phyloP scores from a whole-genome alignment of 2,888 invertebrate genomes.

The Galerucella nymphaeae region DNA sequence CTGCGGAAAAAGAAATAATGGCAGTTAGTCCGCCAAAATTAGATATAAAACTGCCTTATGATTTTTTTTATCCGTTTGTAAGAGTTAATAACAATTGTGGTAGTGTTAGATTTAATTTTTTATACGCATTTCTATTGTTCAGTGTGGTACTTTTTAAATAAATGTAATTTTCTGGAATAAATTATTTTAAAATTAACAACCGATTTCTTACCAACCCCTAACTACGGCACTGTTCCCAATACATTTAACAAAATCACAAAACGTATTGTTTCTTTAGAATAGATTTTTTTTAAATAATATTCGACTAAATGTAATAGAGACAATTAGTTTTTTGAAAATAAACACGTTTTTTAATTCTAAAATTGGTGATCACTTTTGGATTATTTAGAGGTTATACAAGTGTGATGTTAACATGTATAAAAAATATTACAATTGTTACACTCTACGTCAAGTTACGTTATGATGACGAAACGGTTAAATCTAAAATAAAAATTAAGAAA shows the following conservation, averaged over 20 bases:
- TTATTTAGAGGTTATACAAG: neutral
- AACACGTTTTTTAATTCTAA: neutral
- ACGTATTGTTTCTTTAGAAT: too few relatives aligned
- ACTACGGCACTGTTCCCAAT: too few relatives aligned
- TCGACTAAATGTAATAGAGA: neutral
- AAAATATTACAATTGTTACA: neutral
- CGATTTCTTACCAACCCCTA: too few relatives aligned
- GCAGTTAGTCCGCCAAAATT: constrained; percentile 69
- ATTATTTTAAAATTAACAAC: neutral
- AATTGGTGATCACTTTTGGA: neutral
- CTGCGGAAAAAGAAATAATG: constrained; percentile 63
- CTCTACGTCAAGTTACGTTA: neutral
- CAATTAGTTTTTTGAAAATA: neutral
- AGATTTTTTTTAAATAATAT: neutral
- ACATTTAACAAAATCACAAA: too few relatives aligned
- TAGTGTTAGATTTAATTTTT: constrained; percentile 5
- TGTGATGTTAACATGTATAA: neutral
- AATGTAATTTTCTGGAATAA: constrained; percentile 8
- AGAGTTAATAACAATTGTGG: constrained; percentile 52
- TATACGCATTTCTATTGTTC: constrained; percentile 9
- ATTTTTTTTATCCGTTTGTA: constrained; percentile 74
- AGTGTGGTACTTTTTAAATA: constrained; percentile 20
- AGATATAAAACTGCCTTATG: constrained; percentile 69
- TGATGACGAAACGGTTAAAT: constrained; percentile 14
- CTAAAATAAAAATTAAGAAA: constrained; percentile 27